Evolutionary conservation across 2,888 invertebrate genomes (phyloP).

Genomic region (Drosophila percnosoma): DNA sequence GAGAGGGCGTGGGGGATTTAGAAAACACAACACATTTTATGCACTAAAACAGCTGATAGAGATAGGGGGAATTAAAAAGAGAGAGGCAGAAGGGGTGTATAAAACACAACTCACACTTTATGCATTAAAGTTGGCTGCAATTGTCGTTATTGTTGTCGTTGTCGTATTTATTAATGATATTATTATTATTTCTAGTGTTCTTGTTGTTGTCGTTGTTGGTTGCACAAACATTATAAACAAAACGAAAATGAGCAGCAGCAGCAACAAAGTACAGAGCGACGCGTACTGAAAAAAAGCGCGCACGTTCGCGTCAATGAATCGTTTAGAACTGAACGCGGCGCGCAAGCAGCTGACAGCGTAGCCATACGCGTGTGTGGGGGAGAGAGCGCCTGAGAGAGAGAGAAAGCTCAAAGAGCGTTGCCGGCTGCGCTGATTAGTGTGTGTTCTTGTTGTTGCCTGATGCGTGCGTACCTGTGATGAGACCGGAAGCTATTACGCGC

Average conservation of each 20-base stretch:
- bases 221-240: slow-evolving; percentile 71
- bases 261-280: slow-evolving; percentile 39
- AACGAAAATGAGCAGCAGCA: slow-evolving; percentile 42
- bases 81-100: slow-evolving; percentile 3
- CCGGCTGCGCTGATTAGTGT: slow-evolving; percentile 15
- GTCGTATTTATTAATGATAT: slow-evolving; percentile 24
- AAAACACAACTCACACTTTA: slow-evolving; percentile 52
- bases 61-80: background rate
- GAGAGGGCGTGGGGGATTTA: background rate
- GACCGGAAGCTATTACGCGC: slow-evolving; percentile 67
- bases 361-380: slow-evolving; percentile 21
- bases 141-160: slow-evolving; percentile 40
- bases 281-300: slow-evolving; percentile 34
- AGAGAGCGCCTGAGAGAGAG: slow-evolving; percentile 8
- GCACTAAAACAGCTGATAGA: background rate
- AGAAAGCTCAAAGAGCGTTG: slow-evolving; percentile 9
- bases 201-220: slow-evolving; percentile 33
- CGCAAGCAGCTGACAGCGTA: slow-evolving; percentile 20
- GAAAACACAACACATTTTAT: slow-evolving; percentile 2
- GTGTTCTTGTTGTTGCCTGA: slow-evolving; percentile 24
- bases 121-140: slow-evolving; percentile 50
- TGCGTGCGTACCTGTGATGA: slow-evolving; percentile 28
- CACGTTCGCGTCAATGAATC: slow-evolving; percentile 66
- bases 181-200: slow-evolving; percentile 25
- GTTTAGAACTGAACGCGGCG: slow-evolving; percentile 63